Percentiles rank a stretch among this genome's conserved stretches.
These are phyloP conservation scores for Rhopalosiphum maidis DNA, from an alignment of 1,140 invertebrate genomes.

Conservation along the genomic window DNA sequence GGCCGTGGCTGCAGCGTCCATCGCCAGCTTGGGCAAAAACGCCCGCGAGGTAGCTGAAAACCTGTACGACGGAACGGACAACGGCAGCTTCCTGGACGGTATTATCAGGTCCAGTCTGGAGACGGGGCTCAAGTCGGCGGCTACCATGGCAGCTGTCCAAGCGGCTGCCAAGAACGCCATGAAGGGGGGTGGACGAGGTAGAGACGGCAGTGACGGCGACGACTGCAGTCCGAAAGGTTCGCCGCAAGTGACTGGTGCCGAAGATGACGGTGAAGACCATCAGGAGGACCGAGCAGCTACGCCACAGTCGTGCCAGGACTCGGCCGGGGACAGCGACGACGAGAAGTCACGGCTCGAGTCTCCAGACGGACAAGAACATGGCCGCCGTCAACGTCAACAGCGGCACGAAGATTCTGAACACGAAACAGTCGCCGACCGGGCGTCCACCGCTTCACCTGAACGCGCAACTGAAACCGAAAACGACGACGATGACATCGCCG, in stretches of 20 bases:
- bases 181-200: neutral
- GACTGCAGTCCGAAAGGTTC: neutral
- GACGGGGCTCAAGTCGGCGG: slow-evolving; percentile 64
- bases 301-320: neutral
- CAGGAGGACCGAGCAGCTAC: neutral
- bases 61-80: slow-evolving; percentile 70
- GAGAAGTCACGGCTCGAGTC: neutral
- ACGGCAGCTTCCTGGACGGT: slow-evolving; percentile 79
- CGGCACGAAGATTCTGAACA: neutral
- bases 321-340: neutral
- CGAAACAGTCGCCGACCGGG: neutral
- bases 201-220: neutral
- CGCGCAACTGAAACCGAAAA: neutral
- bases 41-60: slow-evolving; percentile 70
- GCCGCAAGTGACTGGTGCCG: neutral
- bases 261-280: neutral
- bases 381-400: neutral
- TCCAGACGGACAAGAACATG: neutral
- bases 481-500: neutral
- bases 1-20: slow-evolving; percentile 57
- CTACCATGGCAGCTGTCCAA: neutral
- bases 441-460: neutral
- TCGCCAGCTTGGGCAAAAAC: slow-evolving; percentile 65
- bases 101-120: slow-evolving; percentile 81
- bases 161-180: neutral